phyloP scores from a whole-genome alignment of 2,113 vertebrate species.

The Abramis brama region DNA sequence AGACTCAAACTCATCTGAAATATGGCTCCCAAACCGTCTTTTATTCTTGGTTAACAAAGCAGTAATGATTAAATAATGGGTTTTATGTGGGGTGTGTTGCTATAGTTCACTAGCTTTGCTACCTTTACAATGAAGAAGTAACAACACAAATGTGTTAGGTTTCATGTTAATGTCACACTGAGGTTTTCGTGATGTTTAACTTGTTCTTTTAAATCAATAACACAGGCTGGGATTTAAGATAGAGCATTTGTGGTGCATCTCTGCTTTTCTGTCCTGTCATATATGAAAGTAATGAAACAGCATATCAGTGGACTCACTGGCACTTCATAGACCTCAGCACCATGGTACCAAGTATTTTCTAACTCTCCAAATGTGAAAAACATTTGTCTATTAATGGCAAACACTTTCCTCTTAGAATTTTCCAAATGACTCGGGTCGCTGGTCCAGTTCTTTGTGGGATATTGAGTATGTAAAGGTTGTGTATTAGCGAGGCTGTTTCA shows the following conservation, averaged over 20 bases:
- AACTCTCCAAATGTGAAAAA: constrained; percentile 67
- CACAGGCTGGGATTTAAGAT: constrained; percentile 10
- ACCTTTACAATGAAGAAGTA: neutral
- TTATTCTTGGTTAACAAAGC: neutral
- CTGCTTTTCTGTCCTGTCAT: neutral
- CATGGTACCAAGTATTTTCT: constrained; percentile 62
- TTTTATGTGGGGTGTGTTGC: neutral
- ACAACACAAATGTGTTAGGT: neutral
- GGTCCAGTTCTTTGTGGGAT: constrained; percentile 58
- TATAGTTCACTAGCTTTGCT: neutral
- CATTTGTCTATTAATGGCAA: constrained; percentile 69
- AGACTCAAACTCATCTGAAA: constrained; percentile 40
- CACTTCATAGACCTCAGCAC: constrained; percentile 56
- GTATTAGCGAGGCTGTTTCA: constrained; percentile 48
- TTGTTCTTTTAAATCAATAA: constrained; percentile 10
- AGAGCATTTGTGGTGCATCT: neutral
- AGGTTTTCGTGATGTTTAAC: neutral
- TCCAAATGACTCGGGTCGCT: constrained; percentile 62
- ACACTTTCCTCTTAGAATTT: constrained; percentile 51
- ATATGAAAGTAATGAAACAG: constrained; percentile 57
- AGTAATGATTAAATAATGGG: constrained; percentile 4
- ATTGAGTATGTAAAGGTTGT: constrained; percentile 53
- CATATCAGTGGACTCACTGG: constrained; percentile 54
- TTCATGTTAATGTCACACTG: neutral
- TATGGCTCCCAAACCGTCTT: constrained; percentile 23